Conservation (phyloP, 2,113 vertebrate genomes). For the Cisticola juncidis region DNA sequence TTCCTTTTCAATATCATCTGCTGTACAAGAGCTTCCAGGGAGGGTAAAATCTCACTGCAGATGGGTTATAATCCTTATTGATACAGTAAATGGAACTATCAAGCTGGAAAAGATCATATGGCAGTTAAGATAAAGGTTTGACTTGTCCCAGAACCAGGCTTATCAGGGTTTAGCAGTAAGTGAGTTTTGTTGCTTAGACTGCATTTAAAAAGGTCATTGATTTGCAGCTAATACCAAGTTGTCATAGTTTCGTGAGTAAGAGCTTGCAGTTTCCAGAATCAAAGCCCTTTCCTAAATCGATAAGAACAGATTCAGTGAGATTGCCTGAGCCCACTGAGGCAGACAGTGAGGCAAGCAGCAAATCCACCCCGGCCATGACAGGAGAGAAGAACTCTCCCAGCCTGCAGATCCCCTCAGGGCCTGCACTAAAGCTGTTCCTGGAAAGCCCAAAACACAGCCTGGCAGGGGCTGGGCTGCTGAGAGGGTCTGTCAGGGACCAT, state of each 20-base stretch:
- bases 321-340: constrained; percentile 35
- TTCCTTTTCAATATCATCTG: constrained; percentile 31
- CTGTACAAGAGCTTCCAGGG: constrained; percentile 32
- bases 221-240: constrained; percentile 80
- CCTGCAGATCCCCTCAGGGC: not conserved
- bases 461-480: not conserved
- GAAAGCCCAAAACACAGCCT: not conserved
- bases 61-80: constrained; percentile 69
- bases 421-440: not conserved
- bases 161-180: constrained; percentile 74
- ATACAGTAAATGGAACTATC: constrained; percentile 68
- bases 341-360: constrained; percentile 2
- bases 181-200: constrained; percentile 67
- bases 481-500: not conserved
- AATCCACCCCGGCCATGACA: not conserved
- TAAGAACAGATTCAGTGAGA: constrained; percentile 71
- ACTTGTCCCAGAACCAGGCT: constrained; percentile 64
- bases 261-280: constrained; percentile 73
- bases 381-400: not conserved
- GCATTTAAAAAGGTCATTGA: constrained; percentile 82
- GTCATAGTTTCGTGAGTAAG: constrained; percentile 80
- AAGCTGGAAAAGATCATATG: constrained; percentile 69
- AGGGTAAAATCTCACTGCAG: constrained; percentile 18
- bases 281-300: constrained; percentile 79
- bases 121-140: constrained; percentile 78